A percentile compares a stretch with the other conserved stretches of the same genome.
These are phyloP conservation scores for Mastomys coucha DNA, from an alignment of 2,113 vertebrate genomes.

Conservation along the genomic window DNA sequence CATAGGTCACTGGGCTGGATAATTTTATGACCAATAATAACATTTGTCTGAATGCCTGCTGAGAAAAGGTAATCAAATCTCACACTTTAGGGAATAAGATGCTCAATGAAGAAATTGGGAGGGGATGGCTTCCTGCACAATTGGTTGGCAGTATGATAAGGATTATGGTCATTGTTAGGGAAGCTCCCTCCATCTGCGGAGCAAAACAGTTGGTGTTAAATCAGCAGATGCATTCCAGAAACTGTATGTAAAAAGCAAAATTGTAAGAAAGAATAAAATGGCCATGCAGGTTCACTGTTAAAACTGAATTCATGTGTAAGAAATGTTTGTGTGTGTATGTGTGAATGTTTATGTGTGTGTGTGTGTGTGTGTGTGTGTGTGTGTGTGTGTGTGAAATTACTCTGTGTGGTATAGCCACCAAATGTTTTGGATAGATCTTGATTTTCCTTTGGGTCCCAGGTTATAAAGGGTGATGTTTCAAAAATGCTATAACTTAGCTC, in stretches of 20 bases:
- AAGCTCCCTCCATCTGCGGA: not conserved
- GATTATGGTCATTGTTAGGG: constrained; percentile 57
- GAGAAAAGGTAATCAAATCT: constrained; percentile 86
- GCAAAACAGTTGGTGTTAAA: not conserved
- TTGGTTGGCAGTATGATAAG: constrained; percentile 62
- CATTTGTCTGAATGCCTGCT: constrained; percentile 84
- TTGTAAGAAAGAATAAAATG: not conserved
- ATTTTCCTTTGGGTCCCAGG: not conserved
- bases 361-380: not conserved
- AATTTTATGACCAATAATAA: constrained; percentile 86
- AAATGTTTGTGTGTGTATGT: not conserved
- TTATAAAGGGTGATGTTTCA: not conserved
- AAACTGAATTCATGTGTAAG: not conserved
- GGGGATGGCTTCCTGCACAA: constrained; percentile 78
- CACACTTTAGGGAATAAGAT: constrained; percentile 83
- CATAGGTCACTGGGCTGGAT: constrained; percentile 84
- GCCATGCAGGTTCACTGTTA: not conserved
- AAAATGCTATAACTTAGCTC: not conserved
- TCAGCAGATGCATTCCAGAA: not conserved
- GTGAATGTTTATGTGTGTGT: not conserved
- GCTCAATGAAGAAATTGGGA: constrained; percentile 76
- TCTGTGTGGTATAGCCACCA: not conserved
- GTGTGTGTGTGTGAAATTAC: not conserved
- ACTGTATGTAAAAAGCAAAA: constrained; percentile 20
- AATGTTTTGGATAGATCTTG: not conserved